Conservation (phyloP, 2,888 invertebrate genomes). For the Melitaea athalia region DNA sequence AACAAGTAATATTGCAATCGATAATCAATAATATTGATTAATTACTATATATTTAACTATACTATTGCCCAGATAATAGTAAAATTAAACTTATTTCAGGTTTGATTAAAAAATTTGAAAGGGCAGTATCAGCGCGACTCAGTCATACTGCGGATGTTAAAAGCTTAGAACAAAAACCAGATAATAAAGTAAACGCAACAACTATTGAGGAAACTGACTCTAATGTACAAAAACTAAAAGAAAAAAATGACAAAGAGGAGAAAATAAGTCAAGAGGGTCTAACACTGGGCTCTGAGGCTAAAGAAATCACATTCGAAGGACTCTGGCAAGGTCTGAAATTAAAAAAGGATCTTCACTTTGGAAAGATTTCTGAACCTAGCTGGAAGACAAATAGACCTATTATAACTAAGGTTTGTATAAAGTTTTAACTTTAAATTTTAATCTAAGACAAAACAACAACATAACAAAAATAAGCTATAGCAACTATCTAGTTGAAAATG, state of each 20-base stretch:
- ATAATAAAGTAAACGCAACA: constrained; percentile 45
- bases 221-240: constrained; percentile 38
- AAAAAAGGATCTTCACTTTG: constrained; percentile 69
- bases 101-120: constrained; percentile 65
- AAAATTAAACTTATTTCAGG: constrained; percentile 46
- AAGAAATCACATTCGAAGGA: constrained; percentile 66
- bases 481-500: too few species aligned
- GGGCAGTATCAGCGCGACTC: constrained; percentile 53
- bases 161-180: constrained; percentile 44
- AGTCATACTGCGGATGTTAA: constrained; percentile 39
- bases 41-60: too few species aligned
- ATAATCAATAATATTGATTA: too few species aligned
- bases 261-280: constrained; percentile 49
- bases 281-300: constrained; percentile 57
- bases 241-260: constrained; percentile 44
- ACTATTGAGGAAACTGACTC: constrained; percentile 47
- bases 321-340: constrained; percentile 68
- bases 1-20: background rate
- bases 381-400: constrained; percentile 70
- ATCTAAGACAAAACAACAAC: background rate
- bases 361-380: constrained; percentile 67
- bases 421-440: background rate
- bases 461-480: too few species aligned
- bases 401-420: constrained; percentile 62
- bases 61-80: background rate